Evolutionary conservation across 2,797 vertebrate genomes (phyloP).

Genomic region (Nyctalus aviator): DNA sequence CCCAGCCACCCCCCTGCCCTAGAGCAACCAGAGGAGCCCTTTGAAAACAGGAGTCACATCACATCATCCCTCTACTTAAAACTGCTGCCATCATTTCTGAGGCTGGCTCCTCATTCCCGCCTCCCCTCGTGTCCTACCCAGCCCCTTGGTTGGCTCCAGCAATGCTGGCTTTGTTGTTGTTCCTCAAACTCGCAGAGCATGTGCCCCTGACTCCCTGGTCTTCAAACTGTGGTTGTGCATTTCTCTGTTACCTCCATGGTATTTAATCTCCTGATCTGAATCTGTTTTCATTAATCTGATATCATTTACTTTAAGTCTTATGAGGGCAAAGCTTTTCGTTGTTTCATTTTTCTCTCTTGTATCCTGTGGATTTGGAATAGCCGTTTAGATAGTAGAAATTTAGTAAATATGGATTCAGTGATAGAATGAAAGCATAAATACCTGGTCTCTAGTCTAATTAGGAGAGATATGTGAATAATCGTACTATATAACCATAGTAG

Average conservation of each 20-base stretch:
- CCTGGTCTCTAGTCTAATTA: background rate
- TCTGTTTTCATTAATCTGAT: background rate
- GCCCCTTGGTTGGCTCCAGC: too few species aligned
- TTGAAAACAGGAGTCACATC: background rate
- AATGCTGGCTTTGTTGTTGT: background rate
- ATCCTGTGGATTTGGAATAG: background rate
- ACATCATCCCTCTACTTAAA: background rate
- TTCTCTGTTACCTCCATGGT: background rate
- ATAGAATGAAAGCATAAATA: background rate
- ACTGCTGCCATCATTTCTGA: background rate
- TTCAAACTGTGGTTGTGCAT: background rate
- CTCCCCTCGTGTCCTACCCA: rapidly evolving
- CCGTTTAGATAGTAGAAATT: background rate
- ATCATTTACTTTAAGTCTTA: background rate
- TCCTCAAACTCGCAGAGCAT: background rate
- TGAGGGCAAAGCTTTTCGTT: background rate
- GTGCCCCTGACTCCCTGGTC: too few species aligned
- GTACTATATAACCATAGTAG: background rate
- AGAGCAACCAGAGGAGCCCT: background rate
- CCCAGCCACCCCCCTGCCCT: too few species aligned
- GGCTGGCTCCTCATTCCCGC: background rate
- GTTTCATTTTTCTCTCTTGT: constrained; percentile 37
- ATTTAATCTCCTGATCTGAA: background rate
- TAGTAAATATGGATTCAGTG: background rate
- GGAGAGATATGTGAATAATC: background rate